Evolutionary conservation across 2,113 vertebrate genomes (phyloP).

Genomic region (Pteronura brasiliensis): DNA sequence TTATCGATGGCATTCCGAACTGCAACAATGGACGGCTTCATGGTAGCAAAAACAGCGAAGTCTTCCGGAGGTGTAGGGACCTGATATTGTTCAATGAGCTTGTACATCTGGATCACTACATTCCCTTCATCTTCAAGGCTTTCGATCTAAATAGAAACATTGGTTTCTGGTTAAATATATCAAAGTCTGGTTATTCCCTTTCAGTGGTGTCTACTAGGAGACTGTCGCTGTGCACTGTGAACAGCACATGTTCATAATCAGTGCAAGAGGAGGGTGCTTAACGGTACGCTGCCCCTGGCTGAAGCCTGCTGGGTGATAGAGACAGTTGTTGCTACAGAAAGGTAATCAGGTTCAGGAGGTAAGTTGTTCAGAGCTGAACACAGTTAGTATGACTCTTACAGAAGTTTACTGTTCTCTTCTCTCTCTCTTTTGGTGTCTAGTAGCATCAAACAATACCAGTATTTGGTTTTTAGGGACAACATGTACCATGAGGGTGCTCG

Average conservation of each 20-base stretch:
- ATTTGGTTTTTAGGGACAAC: background rate
- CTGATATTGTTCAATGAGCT: constrained; percentile 85
- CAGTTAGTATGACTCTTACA: background rate
- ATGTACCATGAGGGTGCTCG: background rate
- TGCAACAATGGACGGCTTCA: constrained; percentile 81
- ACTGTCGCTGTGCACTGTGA: rapidly evolving
- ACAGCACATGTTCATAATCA: background rate
- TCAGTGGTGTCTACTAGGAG: background rate
- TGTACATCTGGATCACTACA: constrained; percentile 86
- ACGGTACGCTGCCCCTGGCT: background rate
- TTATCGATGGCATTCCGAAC: constrained; percentile 82
- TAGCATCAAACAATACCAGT: background rate
- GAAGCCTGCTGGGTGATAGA: background rate
- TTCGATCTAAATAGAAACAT: constrained; percentile 81
- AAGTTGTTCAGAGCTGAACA: background rate
- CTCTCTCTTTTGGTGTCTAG: background rate
- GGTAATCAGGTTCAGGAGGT: background rate
- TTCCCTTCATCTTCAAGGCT: constrained; percentile 85
- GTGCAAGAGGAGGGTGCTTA: background rate
- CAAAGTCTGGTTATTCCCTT: background rate
- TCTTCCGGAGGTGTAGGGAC: constrained; percentile 88
- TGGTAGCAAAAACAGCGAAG: constrained; percentile 83
- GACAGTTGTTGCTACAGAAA: rapidly evolving
- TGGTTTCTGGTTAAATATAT: background rate
- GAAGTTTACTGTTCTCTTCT: background rate